Base-by-base conservation (phyloP, 2,888 invertebrate genomes). In the Clepsis dumicolana region DNA sequence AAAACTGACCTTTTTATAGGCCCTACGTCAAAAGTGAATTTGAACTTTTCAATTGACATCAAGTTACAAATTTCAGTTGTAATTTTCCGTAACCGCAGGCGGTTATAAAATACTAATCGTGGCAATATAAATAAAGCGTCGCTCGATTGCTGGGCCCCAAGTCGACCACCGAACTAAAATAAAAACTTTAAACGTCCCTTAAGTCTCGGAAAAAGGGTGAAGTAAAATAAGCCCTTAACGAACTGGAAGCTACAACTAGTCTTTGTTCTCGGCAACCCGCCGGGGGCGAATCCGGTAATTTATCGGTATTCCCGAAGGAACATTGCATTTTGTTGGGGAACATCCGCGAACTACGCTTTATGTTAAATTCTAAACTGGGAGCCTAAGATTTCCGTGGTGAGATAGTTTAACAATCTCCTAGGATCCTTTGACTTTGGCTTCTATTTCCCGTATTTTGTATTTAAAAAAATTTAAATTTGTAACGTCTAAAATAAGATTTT, bases 241-340 rank as follows among this genome's bases (percentile, higher is more conserved):
- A 56, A 63, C 50, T 57, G 21, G 29, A 35, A 41, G 59, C 48
- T 60, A 25, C 41, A 12, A 38, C 25, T 52, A 56, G 32, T 44
- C 54, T 62, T 48, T 48, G 54, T 48, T 65, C 44, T 35, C 29
- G 24, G 52, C 48, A 41, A 21, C 38, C 35, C 62, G 57, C 67
- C 41, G 18, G 57, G 32, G 52, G 50, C 57, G 50, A 50, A 35
- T 56, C 63, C 38, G 56, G 56, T 52, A 63, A 63, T 67, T 63
- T 67, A 63, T 57, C 63, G 27, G 50, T 41, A 61, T 29, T 57
- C 67, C 57, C 48, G 21, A 27, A 50, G 57, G 67, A 63, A 50
- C 50, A 56, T 67, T 63, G 57, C 56, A 57, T 57, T 66, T 63
- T 38, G 32, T 18, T 7, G 54, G 53, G 24, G 24, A 61, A 54